Conservation (phyloP, 1,140 invertebrate genomes). For the Tyrophagus putrescentiae region DNA sequence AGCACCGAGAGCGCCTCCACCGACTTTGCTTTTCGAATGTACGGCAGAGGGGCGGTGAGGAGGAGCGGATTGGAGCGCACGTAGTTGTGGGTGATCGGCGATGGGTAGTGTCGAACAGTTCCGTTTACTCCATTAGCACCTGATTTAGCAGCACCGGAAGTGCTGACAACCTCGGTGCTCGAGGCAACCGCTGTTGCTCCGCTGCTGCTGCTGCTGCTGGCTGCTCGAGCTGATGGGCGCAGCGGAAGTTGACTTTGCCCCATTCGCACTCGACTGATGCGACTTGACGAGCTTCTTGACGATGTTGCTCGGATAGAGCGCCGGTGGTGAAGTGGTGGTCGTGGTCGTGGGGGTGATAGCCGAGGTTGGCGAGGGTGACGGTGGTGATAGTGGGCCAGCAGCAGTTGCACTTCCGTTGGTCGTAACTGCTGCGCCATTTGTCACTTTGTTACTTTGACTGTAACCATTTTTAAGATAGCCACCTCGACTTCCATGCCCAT, state of each 20-base stretch:
- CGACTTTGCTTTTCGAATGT: neutral
- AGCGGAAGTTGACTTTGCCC: neutral
- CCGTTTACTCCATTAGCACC: no score
- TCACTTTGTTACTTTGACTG: no score
- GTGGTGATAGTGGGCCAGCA: no score
- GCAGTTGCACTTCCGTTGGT: no score
- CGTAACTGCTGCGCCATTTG: no score
- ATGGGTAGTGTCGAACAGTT: neutral
- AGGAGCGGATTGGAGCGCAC: neutral
- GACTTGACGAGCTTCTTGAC: conserved; percentile 3
- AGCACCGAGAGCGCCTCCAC: conserved; percentile 5
- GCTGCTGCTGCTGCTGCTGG: neutral
- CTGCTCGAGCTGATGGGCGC: neutral
- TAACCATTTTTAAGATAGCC: no score
- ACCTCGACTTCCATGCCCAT: no score
- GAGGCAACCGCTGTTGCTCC: neutral
- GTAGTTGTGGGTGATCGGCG: neutral
- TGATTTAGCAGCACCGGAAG: neutral
- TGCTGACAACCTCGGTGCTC: no score
- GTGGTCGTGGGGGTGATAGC: neutral
- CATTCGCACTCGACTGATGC: neutral
- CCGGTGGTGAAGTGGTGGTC: neutral
- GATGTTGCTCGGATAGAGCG: conserved; percentile 5
- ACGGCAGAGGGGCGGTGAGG: neutral
- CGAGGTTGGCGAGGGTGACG: neutral